Evolutionary conservation across 2,888 invertebrate species (phyloP).

Genomic region (Drosophila mimica): DNA sequence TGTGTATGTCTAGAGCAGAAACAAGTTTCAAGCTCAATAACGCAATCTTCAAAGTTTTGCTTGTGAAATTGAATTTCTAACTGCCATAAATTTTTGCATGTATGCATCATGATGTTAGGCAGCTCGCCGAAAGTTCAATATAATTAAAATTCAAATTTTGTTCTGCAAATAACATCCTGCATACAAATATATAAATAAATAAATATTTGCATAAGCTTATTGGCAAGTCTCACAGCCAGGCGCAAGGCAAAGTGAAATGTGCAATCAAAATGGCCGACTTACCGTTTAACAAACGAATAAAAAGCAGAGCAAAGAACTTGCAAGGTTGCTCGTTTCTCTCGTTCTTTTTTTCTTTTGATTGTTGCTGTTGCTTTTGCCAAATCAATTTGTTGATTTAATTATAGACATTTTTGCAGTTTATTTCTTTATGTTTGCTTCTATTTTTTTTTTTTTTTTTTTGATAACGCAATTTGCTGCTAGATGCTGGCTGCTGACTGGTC

Average conservation of each 20-base stretch:
- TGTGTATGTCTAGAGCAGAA: constrained; percentile 24
- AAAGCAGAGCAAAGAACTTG: constrained; percentile 47
- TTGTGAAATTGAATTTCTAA: constrained; percentile 52
- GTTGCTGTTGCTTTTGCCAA: constrained; percentile 23
- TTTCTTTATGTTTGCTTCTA: constrained; percentile 26
- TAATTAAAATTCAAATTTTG: constrained; percentile 39
- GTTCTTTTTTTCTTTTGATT: constrained; percentile 12
- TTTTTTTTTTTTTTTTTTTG: constrained; percentile 3
- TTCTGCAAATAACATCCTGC: constrained; percentile 10
- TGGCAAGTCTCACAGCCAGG: constrained; percentile 20
- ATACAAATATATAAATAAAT: neutral
- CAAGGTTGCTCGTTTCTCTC: constrained; percentile 32
- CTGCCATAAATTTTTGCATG: constrained; percentile 36
- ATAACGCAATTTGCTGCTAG: constrained; percentile 51
- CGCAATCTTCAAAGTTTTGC: constrained; percentile 38
- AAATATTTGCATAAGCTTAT: neutral
- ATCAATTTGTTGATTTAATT: constrained; percentile 51
- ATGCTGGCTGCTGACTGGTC: constrained; percentile 21
- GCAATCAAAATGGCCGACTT: constrained; percentile 72
- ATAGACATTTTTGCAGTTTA: constrained; percentile 61
- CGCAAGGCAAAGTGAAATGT: constrained; percentile 39
- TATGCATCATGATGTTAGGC: neutral
- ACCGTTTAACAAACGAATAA: constrained; percentile 60
- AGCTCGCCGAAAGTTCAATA: constrained; percentile 45
- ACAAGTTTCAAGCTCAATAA: constrained; percentile 49